These are phyloP conservation scores for Phyllotis vaccarum DNA, from an alignment of 2,797 vertebrate genomes.

Conservation along the genomic window DNA sequence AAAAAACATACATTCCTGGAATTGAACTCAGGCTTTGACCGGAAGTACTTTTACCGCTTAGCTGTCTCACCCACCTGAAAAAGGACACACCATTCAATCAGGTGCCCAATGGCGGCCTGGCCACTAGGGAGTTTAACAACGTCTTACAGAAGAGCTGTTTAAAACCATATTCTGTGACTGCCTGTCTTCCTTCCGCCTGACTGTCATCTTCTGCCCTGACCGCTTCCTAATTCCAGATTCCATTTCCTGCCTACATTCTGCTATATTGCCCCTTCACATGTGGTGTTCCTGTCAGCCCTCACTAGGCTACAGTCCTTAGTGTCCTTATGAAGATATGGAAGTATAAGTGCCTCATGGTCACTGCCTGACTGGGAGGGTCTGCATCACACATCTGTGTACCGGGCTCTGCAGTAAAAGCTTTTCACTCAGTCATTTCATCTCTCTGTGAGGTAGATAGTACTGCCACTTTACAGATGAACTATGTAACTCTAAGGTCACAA, in stretches of 20 bases:
- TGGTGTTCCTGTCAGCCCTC: neutral
- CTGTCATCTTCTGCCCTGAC: slow-evolving; percentile 43
- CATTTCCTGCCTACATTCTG: neutral
- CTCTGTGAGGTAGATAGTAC: neutral
- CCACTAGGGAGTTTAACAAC: neutral
- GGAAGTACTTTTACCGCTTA: neutral
- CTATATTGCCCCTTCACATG: neutral
- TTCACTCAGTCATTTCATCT: slow-evolving; percentile 2
- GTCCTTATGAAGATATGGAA: neutral
- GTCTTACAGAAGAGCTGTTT: neutral
- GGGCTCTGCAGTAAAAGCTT: neutral
- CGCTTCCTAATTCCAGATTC: slow-evolving; percentile 22
- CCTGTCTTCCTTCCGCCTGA: neutral
- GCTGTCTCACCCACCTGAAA: neutral
- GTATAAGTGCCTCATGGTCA: neutral
- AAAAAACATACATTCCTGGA: neutral
- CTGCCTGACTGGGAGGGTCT: neutral
- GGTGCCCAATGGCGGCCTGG: neutral
- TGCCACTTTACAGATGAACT: neutral
- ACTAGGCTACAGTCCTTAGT: neutral
- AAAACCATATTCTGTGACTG: neutral
- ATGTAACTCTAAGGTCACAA: slow-evolving; percentile 7
- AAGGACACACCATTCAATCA: slow-evolving; percentile 15
- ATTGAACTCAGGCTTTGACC: neutral
- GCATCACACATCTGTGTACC: neutral